These are phyloP conservation scores for Apis mellifera DNA, from an alignment of 1,140 invertebrate species.

Conservation along the genomic window Amel_HAv3.1 CM009931.2:24603001-24603500, in stretches of 20 bases:
- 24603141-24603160: slow-evolving; percentile 83
- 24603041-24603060: too few species aligned
- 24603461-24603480: too few species aligned
- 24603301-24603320: slow-evolving; percentile 91
- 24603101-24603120: slow-evolving; percentile 97
- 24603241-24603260: slow-evolving; percentile 73
- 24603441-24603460: slow-evolving; percentile 44
- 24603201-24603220: slow-evolving; percentile 63
- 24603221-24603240: slow-evolving; percentile 77
- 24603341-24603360: slow-evolving; percentile 96
- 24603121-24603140: slow-evolving; percentile 89
- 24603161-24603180: slow-evolving; percentile 55
- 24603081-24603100: slow-evolving; percentile 96
- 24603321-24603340: slow-evolving; percentile 93
- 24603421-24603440: slow-evolving; percentile 88
- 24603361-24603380: slow-evolving; percentile 95
- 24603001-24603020: too few species aligned
- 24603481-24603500: too few species aligned
- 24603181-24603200: slow-evolving; percentile 57
- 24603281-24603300: slow-evolving; percentile 89
- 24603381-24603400: slow-evolving; percentile 89
- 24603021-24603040: too few species aligned
- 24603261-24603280: slow-evolving; percentile 70
- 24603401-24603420: slow-evolving; percentile 94
- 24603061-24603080: slow-evolving; percentile 79